A percentile compares a stretch with the other conserved stretches of the same genome.
These are phyloP conservation scores for Leptinotarsa rubiginosa DNA, from an alignment of 2,888 invertebrate species.

Conservation along the genomic window DNA sequence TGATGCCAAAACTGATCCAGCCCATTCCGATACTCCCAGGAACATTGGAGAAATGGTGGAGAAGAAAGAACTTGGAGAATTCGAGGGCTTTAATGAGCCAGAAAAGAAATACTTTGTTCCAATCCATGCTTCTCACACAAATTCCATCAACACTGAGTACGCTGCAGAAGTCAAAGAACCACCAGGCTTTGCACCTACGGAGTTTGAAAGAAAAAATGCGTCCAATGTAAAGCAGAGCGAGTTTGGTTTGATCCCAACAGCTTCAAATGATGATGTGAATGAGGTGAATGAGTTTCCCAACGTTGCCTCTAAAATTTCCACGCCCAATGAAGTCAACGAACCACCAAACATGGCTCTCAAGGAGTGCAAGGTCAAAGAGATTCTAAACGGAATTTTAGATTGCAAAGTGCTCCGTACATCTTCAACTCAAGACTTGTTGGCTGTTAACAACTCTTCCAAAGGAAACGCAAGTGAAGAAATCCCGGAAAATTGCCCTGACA, in stretches of 20 bases:
- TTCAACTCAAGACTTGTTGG: not conserved
- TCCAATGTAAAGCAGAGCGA: no score
- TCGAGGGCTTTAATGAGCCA: not conserved
- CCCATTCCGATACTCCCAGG: not conserved
- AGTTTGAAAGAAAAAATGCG: not conserved
- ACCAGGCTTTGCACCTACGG: no score
- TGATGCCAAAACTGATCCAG: not conserved
- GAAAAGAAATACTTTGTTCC: not conserved
- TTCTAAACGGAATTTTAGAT: slow-evolving; percentile 17
- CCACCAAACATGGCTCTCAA: not conserved
- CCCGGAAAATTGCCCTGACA: not conserved
- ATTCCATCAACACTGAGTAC: not conserved
- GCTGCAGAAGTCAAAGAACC: not conserved
- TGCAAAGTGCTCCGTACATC: slow-evolving; percentile 21
- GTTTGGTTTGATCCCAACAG: no score
- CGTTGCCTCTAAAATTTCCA: slow-evolving; percentile 2
- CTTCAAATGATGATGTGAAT: no score
- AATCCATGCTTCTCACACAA: not conserved
- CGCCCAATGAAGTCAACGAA: not conserved
- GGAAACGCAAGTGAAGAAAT: not conserved
- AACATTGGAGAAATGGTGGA: not conserved
- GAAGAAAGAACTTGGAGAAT: not conserved
- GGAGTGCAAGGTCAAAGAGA: slow-evolving; percentile 22
- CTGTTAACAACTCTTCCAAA: not conserved
- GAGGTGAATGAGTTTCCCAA: no score